Evolutionary conservation across 2,113 vertebrate species (phyloP), one percentile per base, ranked within the genome.

Genomic region (Etia nguti): DNA sequence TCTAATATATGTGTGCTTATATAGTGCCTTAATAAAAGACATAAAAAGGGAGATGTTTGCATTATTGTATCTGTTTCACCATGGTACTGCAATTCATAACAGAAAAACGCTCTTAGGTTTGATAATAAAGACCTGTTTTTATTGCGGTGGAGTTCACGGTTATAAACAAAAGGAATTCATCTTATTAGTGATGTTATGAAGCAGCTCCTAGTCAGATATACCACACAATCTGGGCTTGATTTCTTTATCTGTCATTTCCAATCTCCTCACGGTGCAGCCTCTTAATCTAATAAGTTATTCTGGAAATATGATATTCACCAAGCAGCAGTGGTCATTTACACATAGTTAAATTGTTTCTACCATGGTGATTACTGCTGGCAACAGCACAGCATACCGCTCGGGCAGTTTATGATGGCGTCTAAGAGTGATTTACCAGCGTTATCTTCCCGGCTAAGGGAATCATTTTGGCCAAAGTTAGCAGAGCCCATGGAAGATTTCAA

Each of bases 11-110:
- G 93, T 87, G 89, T 82, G 87, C 83, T 90, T 92, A 92, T 92
- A 90, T 90, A 83, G 89, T 82, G 75, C 88, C 87, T 93, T 93
- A 95, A 94, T 95, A 93, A 95, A 95, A 95, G 82, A 92, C 90
- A 95, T 94, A 93, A 95, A 95, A 92, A 80, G 84, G 81, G 89
- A 93, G 90, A 93, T 86, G 90, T 93, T 94, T 93, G 89, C 87
- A 93, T 94, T 93, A 92, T 89, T 93, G 86, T 92, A 92, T 94
- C 88, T 79, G 79, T 90, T 92, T 92, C 82, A 65, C 87, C 13
- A 50, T 84, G 81, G 86, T 92, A 80, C 82, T 86, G 84, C 86
- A 84, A 92, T 94, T 94, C 89, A 93, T 89, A 90, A 89, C 75
- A 80, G 60, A 77, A 94, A 89, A 85, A 70, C 60, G 15, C 80